Evolutionary conservation across 1,140 invertebrate genomes (phyloP).

Genomic region (Drosophila takahashii): DNA sequence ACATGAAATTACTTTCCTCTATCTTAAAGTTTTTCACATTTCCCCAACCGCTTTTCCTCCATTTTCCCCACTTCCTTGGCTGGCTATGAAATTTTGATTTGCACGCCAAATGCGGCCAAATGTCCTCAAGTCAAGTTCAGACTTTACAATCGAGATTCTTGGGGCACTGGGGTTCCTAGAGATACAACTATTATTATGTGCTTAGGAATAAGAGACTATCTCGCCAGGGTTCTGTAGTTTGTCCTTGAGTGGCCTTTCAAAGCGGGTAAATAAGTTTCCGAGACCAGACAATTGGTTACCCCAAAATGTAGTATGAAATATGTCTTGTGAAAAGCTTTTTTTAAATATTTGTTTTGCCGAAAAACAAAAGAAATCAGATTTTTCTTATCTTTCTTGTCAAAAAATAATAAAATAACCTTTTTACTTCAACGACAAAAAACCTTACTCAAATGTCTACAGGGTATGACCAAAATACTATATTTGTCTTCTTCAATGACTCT

Average conservation of each 20-base stretch:
- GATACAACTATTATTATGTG: slow-evolving; percentile 29
- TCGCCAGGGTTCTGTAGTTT: slow-evolving; percentile 12
- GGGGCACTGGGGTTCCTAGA: slow-evolving; percentile 6
- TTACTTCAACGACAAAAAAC: background rate
- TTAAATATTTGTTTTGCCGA: background rate
- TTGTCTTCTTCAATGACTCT: slow-evolving; percentile 18
- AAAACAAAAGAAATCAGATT: background rate
- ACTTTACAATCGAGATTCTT: slow-evolving; percentile 15
- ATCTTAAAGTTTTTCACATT: slow-evolving; percentile 42
- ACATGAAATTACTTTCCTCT: slow-evolving; percentile 46
- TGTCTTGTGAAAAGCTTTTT: background rate
- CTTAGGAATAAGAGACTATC: background rate
- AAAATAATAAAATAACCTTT: background rate
- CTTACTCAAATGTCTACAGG: background rate
- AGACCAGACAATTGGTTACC: background rate
- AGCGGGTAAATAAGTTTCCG: slow-evolving; percentile 18
- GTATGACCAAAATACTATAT: background rate
- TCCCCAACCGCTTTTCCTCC: background rate
- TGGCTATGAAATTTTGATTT: slow-evolving; percentile 32
- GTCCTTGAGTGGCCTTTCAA: slow-evolving; percentile 25
- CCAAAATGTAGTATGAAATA: background rate
- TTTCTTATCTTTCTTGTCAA: too few species aligned
- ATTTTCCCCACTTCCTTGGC: slow-evolving; percentile 1
- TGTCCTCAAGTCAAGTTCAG: slow-evolving; percentile 40
- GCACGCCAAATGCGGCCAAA: slow-evolving; percentile 30